Base-by-base conservation (phyloP, 2,113 vertebrate genomes). In the Rhinoptilus africanus region DNA sequence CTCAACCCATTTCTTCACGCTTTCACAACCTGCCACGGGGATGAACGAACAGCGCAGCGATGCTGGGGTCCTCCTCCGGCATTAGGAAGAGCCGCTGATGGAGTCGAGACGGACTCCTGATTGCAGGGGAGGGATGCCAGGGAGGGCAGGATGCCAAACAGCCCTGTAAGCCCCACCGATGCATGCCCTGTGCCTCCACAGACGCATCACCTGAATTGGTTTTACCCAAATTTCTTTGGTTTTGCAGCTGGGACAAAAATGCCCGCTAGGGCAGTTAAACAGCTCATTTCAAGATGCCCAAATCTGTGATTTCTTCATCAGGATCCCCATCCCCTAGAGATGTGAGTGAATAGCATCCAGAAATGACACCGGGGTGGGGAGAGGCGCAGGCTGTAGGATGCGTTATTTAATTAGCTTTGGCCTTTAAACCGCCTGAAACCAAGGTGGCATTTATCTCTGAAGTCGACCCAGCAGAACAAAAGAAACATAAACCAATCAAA, bases 341-440 rank as follows among this genome's bases (percentile, higher is more conserved):
- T 20, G 28, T 15, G 39, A 47, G 51, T 35, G 43, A 90, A 50
- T 3, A 82, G 30, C 28, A 68, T 35, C 72, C 22, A 56, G 72
- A 68, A 72, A 18, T 6, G 28, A 50, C 7, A n/a, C 22, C 2
- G 4, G 6, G 15, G 24, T 48, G 43, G 48, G 66, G 56, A 75
- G 90, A 60, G 37, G 66, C 19, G 11, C n/a, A 37, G 66, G 28
- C 67, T 68, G 72, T 14, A 83, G 48, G 63, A 75, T 34, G 45
- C 12, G 24, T 93, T 86, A 77, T 77, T 94, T 97, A 85, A 97
- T 97, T 72, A 96, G 59, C n/a, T 18, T 14, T 82, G 71, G 54
- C 85, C 43, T 47, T 97, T 93, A 51, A 89, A 85, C 47, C 81
- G 88, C 74, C 48, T 60, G 88, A 53, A 80, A 80, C 16, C 71